Percentiles rank a stretch among this genome's conserved stretches.
These are phyloP conservation scores for Apis dorsata DNA, from an alignment of 1,140 invertebrate species.

Conservation along the genomic window DNA sequence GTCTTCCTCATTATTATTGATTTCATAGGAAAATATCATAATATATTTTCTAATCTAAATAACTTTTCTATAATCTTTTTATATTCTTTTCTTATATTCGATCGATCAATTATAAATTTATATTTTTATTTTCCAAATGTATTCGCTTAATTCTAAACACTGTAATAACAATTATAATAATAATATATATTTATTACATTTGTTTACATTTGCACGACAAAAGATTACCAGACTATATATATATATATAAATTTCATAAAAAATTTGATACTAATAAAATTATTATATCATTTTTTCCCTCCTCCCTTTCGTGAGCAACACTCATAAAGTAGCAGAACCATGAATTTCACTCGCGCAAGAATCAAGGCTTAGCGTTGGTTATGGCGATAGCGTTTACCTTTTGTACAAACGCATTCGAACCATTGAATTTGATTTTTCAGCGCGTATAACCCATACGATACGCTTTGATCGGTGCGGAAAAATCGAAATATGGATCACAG, in stretches of 20 bases:
- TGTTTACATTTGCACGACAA: no score
- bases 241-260: no score
- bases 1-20: no score
- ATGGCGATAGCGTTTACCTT: not conserved
- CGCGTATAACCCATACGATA: not conserved
- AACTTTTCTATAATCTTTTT: no score
- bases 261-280: no score
- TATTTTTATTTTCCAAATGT: no score
- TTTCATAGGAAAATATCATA: not conserved
- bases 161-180: no score
- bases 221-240: no score
- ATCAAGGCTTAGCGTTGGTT: not conserved
- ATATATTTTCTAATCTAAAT: no score
- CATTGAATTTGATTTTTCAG: constrained; percentile 8
- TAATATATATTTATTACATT: no score
- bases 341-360: not conserved
- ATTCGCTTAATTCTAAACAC: no score
- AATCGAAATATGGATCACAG: constrained; percentile 27
- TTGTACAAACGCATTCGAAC: not conserved
- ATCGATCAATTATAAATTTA: not conserved
- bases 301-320: not conserved
- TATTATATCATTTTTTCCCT: not conserved
- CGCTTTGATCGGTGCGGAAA: not conserved
- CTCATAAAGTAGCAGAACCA: not conserved
- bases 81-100: no score